Conservation (phyloP, 2,888 invertebrate genomes). For the Lysandra bellargus region DNA sequence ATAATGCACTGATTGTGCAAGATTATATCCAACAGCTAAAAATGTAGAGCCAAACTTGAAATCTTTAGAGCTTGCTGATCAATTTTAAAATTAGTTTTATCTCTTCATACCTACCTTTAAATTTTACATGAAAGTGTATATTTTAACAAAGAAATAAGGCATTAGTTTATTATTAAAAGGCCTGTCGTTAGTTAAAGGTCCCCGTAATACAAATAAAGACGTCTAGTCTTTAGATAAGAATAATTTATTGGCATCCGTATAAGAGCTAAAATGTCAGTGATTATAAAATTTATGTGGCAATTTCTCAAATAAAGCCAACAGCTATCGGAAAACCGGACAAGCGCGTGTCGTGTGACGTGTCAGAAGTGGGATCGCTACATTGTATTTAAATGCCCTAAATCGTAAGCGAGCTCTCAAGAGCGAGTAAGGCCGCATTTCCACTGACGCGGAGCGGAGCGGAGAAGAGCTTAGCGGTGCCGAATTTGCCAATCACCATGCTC, state of each 20-base stretch:
- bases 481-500: too few species aligned
- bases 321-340: slow-evolving; percentile 3
- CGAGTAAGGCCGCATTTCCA: neutral
- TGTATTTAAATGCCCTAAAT: slow-evolving; percentile 6
- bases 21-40: neutral
- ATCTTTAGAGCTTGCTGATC: neutral
- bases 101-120: too few species aligned
- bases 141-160: too few species aligned
- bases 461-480: too few species aligned
- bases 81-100: too few species aligned
- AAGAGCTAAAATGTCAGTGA: slow-evolving; percentile 3
- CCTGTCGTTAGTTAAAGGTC: neutral
- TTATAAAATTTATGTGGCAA: slow-evolving; percentile 11
- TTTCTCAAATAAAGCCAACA: slow-evolving; percentile 1
- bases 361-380: neutral
- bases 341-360: neutral
- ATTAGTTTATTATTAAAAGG: too few species aligned
- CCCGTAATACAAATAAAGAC: neutral
- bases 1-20: neutral
- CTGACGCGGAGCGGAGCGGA: too few species aligned
- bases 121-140: too few species aligned
- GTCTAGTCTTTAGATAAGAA: slow-evolving; percentile 9
- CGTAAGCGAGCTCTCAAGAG: neutral
- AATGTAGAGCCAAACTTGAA: neutral
- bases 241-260: slow-evolving; percentile 19